These are phyloP conservation scores for Bombyx mori DNA, from an alignment of 1,140 invertebrate genomes.

Conservation along the genomic window ASM3026992v2 NC_085110.1:12594501-12595000, in stretches of 20 bases:
- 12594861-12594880: constrained; percentile 62
- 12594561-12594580: constrained; percentile 79
- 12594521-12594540: constrained; percentile 84
- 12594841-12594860: constrained; percentile 66
- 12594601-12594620: constrained; percentile 78
- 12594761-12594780: constrained; percentile 74
- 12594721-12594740: constrained; percentile 73
- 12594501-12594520: constrained; percentile 75
- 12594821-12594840: constrained; percentile 75
- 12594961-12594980: constrained; percentile 59
- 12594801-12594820: constrained; percentile 72
- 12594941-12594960: constrained; percentile 54
- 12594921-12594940: constrained; percentile 45
- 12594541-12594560: constrained; percentile 79
- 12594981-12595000: constrained; percentile 60
- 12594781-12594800: constrained; percentile 75
- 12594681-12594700: constrained; percentile 73
- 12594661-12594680: constrained; percentile 85
- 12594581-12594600: constrained; percentile 84
- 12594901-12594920: constrained; percentile 46
- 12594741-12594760: constrained; percentile 80
- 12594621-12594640: constrained; percentile 78
- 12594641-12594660: constrained; percentile 82
- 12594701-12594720: constrained; percentile 68
- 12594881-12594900: constrained; percentile 53